Conservation (phyloP, 2,113 vertebrate species). For the Sorex araneus region DNA sequence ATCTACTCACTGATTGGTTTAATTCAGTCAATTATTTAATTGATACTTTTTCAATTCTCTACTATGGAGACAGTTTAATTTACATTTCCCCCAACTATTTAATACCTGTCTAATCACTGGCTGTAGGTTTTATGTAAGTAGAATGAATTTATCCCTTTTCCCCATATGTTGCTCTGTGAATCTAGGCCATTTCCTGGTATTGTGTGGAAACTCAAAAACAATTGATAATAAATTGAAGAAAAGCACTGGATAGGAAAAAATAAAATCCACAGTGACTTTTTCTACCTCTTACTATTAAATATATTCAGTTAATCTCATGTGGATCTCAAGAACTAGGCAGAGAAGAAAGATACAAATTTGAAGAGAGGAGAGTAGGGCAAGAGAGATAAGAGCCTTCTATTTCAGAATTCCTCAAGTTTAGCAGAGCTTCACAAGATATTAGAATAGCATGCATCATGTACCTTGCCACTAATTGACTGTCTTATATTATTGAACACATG, state of each 20-base stretch:
- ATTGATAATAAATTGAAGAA: slow-evolving; percentile 26
- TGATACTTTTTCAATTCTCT: background rate
- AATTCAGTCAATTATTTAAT: background rate
- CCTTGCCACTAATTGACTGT: background rate
- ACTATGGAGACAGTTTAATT: background rate
- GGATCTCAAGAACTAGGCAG: background rate
- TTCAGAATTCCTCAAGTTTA: background rate
- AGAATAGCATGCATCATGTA: background rate
- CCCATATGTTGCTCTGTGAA: background rate
- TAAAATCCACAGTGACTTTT: background rate
- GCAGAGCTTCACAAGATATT: background rate
- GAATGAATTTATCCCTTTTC: background rate
- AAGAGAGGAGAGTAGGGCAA: background rate
- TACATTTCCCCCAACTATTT: background rate
- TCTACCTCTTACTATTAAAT: background rate
- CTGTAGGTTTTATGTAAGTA: background rate
- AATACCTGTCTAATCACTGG: background rate
- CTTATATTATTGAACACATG: background rate
- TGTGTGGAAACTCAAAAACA: background rate
- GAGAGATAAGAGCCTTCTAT: background rate
- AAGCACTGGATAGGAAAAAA: background rate
- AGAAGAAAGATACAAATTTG: background rate
- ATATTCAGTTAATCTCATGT: background rate
- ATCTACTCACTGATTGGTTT: background rate
- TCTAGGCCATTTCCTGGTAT: background rate